Conservation (phyloP, 2,888 invertebrate species). For the Cabera pusaria region DNA sequence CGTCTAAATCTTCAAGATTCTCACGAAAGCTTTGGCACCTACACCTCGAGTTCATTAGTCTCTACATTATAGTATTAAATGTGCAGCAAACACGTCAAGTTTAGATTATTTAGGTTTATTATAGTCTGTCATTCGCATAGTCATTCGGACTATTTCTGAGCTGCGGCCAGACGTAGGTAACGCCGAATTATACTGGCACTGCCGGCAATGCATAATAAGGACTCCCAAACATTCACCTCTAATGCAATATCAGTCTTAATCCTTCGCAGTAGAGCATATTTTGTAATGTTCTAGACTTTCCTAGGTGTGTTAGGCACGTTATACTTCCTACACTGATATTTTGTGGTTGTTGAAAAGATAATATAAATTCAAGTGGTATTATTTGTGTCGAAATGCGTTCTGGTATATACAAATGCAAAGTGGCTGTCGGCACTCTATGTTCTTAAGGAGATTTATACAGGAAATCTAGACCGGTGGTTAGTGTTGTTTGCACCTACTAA, state of each 20-base stretch:
- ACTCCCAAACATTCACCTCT: slow-evolving; percentile 1
- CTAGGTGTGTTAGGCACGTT: neutral
- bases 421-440: slow-evolving; percentile 14
- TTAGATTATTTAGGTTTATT: too few relatives aligned
- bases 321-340: slow-evolving; percentile 18
- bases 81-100: slow-evolving; percentile 24
- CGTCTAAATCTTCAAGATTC: too few relatives aligned
- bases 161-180: slow-evolving; percentile 38
- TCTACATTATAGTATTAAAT: slow-evolving; percentile 11
- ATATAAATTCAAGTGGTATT: slow-evolving; percentile 17
- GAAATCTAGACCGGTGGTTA: slow-evolving; percentile 24
- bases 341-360: slow-evolving; percentile 18
- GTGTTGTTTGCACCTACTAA: slow-evolving; percentile 14
- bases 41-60: slow-evolving; percentile 29
- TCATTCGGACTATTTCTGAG: slow-evolving; percentile 47
- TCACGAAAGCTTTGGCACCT: too few relatives aligned
- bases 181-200: slow-evolving; percentile 34
- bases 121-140: slow-evolving; percentile 48
- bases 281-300: too few relatives aligned
- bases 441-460: slow-evolving; percentile 22
- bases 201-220: slow-evolving; percentile 21
- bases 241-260: slow-evolving; percentile 1
- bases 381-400: slow-evolving; percentile 12
- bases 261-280: neutral
- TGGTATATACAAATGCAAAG: slow-evolving; percentile 17